These are phyloP conservation scores for Anas bahamensis DNA, from an alignment of 2,797 vertebrate genomes.

Conservation along the genomic window DNA sequence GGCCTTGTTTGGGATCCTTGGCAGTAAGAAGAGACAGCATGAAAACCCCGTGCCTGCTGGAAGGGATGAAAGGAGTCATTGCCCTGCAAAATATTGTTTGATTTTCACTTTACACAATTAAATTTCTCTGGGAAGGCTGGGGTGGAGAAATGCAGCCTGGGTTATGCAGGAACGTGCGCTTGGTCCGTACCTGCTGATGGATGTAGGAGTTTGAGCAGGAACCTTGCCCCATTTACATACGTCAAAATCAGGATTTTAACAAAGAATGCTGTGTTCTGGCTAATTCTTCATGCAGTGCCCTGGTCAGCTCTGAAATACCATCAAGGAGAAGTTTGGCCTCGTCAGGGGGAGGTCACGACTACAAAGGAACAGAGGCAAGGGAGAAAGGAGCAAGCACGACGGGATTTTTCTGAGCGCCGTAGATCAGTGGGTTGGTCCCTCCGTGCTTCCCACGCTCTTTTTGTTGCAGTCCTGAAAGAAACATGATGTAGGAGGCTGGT, in stretches of 20 bases:
- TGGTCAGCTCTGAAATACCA: conserved; percentile 33
- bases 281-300: conserved; percentile 19
- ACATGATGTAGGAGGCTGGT: background rate
- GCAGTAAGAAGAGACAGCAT: background rate
- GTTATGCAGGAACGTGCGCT: background rate
- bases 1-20: background rate
- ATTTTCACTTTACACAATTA: background rate
- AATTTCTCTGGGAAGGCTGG: background rate
- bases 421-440: background rate
- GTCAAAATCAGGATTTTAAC: background rate
- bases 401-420: background rate
- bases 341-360: conserved; percentile 6
- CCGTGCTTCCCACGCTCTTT: conserved; percentile 17
- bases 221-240: background rate
- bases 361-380: conserved; percentile 30
- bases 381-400: background rate
- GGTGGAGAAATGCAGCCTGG: background rate
- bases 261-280: conserved; percentile 31
- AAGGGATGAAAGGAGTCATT: background rate
- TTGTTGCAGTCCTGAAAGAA: background rate
- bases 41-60: background rate
- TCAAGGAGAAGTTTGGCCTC: conserved; percentile 12
- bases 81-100: background rate
- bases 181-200: background rate
- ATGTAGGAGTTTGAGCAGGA: background rate